These are phyloP conservation scores for Arenicola marina DNA, from an alignment of 2,888 invertebrate genomes.

Conservation along the genomic window DNA sequence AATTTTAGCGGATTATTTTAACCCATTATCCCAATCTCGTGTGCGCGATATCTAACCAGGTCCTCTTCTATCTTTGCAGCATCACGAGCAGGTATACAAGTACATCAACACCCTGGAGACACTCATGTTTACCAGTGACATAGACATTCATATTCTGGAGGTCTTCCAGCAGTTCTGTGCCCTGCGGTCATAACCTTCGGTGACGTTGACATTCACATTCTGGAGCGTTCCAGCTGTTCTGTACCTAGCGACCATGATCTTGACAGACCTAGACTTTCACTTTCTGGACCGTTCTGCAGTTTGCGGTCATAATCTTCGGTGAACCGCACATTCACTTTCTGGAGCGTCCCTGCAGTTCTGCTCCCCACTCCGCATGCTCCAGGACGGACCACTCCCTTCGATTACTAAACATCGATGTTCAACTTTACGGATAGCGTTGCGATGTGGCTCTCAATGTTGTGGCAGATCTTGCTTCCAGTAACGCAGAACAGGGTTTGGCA, in stretches of 20 bases:
- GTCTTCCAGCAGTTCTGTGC: conserved; percentile 98
- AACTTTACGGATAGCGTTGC: too few species aligned
- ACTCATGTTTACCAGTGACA: conserved; percentile 91
- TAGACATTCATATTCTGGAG: conserved; percentile 93
- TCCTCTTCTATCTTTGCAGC: conserved; percentile 68
- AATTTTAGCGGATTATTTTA: too few species aligned
- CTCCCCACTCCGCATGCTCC: too few species aligned
- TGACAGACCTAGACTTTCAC: background rate
- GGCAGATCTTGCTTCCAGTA: too few species aligned
- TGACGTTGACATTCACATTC: background rate
- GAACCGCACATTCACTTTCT: too few species aligned
- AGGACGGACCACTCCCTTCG: too few species aligned
- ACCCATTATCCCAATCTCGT: too few species aligned
- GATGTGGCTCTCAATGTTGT: too few species aligned
- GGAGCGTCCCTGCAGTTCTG: too few species aligned
- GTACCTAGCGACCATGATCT: background rate
- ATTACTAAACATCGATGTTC: too few species aligned
- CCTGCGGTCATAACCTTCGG: conserved; percentile 68
- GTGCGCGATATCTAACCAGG: too few species aligned
- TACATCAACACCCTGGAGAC: conserved; percentile 95
- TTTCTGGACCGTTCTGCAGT: background rate
- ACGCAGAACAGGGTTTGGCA: too few species aligned
- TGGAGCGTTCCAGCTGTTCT: background rate
- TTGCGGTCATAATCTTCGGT: background rate
- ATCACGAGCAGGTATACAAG: conserved; percentile 95